Evolutionary conservation across 2,797 vertebrate genomes (phyloP), one percentile per base, ranked within the genome.

Genomic region (Cyclura pinguis): DNA sequence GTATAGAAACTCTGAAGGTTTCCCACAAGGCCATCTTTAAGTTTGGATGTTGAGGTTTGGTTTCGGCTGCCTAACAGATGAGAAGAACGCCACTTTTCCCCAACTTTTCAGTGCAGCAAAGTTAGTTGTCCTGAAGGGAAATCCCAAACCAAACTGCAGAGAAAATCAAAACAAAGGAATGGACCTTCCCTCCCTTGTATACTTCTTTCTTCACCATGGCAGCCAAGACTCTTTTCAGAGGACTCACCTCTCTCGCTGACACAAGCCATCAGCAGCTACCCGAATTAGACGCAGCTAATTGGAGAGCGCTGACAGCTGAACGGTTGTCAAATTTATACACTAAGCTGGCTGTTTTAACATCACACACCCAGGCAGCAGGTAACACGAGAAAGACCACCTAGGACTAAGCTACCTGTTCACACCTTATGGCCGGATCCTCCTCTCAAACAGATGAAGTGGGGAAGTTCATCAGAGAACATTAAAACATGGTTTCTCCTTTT

Each of bases 231-330:
- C 94, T 97, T 97, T 95, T 95, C 95, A 97, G 96, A 97, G 96
- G 96, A 97, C 95, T 97, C 94, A 95, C 95, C 95, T 97, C 95
- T 96, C 94, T 97, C 97, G 97, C 96, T 96, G 97, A 96, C 94
- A 93, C 87, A 88, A 96, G 91, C 97, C 94, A 94, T 98, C 97
- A 97, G 96, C 94, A 9, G 95, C 96, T 97, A 96, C 96, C 92
- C 84, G 96, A 97, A 97, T 97, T 98, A 97, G 97, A 96, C 94
- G 92, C 92, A 93, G 93, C 93, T 98, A 98, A 98, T 98, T 97
- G 97, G 96, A 93, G 98, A 88, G 97, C 92, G 97, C 97, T 97
- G 98, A 98, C 96, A 97, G 96, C 97, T 94, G 93, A 93, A 95
- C 91, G 90, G 87, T 95, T 80, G 95, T 92, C 94, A 96, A 96